Base-by-base conservation (phyloP, 2,797 vertebrate species). In the Oryzias dopingdopingensis region DNA sequence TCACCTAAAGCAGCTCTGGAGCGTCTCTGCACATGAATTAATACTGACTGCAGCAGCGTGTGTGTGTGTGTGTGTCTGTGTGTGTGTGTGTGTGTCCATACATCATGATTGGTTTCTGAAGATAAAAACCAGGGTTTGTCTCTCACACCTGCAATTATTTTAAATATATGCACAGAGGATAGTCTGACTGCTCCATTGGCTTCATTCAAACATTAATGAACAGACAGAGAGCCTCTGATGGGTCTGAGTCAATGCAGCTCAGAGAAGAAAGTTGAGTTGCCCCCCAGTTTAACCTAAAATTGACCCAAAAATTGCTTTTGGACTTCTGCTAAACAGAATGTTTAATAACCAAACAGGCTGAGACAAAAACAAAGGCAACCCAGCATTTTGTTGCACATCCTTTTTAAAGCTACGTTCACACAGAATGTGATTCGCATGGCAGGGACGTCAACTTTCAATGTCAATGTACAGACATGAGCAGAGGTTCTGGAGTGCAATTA, bases 101-200 rank as follows among this genome's bases (percentile, higher is more conserved):
- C 37, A 64, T 77, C 72, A 71, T 87, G 77, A 87, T 84, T 78
- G 75, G 80, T 86, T 88, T 80, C 52, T 80, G 72, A 78, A 86
- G 82, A 88, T 84, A 76, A 88, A 88, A 89, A 86, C 65, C 80
- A 76, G 46, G 69, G 71, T 74, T 81, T 86, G 81, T 71, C 72
- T 75, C 70, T 64, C 72, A 75, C 70, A 52, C 56, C 70, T 67
- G 77, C 80, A 90, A 91, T 90, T 90, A 87, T 83, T 81, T 85
- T 80, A 84, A 89, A 88, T 89, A 67, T 82, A 90, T 90, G 88
- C 88, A 83, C 75, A 79, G 79, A 72, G 83, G 67, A 71, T 68
- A 76, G 80, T 29, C 67, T 60, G 63, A 61, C 80, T 59, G 66
- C 75, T 67, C 69, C 59, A 16, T 72, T 85, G 74, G 66, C 79